These are phyloP conservation scores for Drosophila navojoa DNA, from an alignment of 1,140 invertebrate species.

Conservation along the genomic window DNA sequence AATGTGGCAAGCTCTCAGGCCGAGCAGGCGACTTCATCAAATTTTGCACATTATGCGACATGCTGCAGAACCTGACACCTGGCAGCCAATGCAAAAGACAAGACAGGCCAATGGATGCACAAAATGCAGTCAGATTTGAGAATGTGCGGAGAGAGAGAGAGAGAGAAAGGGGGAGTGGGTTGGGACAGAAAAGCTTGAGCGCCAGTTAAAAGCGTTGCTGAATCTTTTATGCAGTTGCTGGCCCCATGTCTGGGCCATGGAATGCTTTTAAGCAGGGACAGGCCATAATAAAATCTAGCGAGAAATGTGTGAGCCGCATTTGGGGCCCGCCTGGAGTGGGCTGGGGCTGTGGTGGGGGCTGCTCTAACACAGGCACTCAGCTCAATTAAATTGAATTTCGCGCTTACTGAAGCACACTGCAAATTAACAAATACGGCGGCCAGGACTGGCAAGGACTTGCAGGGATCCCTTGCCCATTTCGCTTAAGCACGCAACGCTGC, in stretches of 20 bases:
- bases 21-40: slow-evolving; percentile 68
- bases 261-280: slow-evolving; percentile 73
- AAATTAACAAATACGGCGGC: slow-evolving; percentile 73
- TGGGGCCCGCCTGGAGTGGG: slow-evolving; percentile 14
- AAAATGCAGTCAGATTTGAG: slow-evolving; percentile 37
- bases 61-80: slow-evolving; percentile 70
- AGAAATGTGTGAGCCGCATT: slow-evolving; percentile 72
- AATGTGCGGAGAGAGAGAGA: not conserved
- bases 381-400: slow-evolving; percentile 83
- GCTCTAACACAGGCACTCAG: slow-evolving; percentile 65
- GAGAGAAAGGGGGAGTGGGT: not conserved
- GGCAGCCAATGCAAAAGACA: slow-evolving; percentile 51
- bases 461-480: slow-evolving; percentile 68
- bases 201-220: slow-evolving; percentile 81
- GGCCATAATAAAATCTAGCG: slow-evolving; percentile 77
- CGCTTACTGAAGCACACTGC: slow-evolving; percentile 80
- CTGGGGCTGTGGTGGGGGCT: not conserved
- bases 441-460: slow-evolving; percentile 40
- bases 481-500: slow-evolving; percentile 78
- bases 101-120: slow-evolving; percentile 41
- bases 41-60: slow-evolving; percentile 81
- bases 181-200: slow-evolving; percentile 49
- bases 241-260: slow-evolving; percentile 52
- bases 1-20: not conserved
- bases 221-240: slow-evolving; percentile 76